Conservation (phyloP, 2,113 vertebrate species). For the Rynchops niger region DNA sequence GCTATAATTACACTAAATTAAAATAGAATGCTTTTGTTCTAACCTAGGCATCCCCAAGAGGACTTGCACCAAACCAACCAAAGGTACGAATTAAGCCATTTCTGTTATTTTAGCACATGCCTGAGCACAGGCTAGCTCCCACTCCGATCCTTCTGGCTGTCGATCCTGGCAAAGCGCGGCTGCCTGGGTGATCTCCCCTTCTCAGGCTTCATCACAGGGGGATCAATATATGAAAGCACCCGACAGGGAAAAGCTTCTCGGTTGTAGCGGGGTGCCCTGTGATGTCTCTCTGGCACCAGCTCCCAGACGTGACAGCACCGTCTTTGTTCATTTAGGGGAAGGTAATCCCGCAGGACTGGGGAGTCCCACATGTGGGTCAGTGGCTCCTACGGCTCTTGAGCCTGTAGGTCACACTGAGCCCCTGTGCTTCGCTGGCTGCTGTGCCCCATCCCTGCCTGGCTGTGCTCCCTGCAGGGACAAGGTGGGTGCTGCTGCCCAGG, state of each 20-base stretch:
- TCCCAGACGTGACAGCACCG: accelerated
- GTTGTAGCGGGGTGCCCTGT: accelerated
- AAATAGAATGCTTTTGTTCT: constrained; percentile 50
- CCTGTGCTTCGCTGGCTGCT: background rate
- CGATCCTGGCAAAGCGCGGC: background rate
- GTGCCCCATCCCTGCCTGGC: background rate
- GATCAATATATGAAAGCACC: background rate
- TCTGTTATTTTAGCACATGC: background rate
- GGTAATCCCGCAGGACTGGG: background rate
- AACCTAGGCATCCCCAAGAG: background rate
- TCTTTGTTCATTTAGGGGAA: background rate
- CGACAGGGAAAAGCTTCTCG: accelerated
- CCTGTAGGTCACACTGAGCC: background rate
- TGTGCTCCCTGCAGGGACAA: background rate
- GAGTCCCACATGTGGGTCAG: background rate
- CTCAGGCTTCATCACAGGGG: background rate
- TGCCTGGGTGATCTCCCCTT: background rate
- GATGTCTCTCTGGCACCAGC: background rate
- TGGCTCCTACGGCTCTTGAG: background rate
- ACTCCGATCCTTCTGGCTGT: background rate
- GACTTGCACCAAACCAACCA: background rate
- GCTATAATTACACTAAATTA: constrained; percentile 42
- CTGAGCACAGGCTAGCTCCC: background rate
- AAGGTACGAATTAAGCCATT: background rate
- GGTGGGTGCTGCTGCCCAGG: accelerated